phyloP scores from a whole-genome alignment of 2,113 vertebrate species.

The Strix aluco region DNA sequence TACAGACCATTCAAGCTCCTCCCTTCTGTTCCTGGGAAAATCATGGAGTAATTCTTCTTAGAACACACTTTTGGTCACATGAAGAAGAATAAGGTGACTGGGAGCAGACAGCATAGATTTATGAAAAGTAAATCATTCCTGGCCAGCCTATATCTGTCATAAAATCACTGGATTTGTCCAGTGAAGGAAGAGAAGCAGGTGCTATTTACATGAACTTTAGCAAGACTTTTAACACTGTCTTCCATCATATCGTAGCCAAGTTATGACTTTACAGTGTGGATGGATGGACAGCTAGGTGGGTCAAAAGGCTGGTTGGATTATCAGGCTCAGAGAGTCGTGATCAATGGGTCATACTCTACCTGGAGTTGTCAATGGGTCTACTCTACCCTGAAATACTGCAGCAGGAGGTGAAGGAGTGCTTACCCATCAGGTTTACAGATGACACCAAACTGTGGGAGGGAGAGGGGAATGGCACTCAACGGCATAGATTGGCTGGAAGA shows the following conservation, averaged over 20 bases:
- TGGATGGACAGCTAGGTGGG: neutral
- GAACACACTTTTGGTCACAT: neutral
- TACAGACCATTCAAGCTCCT: neutral
- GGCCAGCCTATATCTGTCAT: neutral
- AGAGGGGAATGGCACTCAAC: neutral
- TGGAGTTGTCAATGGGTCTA: neutral
- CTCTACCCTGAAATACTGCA: neutral
- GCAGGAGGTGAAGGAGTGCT: neutral
- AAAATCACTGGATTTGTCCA: neutral
- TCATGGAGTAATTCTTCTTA: neutral
- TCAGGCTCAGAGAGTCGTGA: neutral
- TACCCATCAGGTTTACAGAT: neutral
- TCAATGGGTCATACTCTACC: neutral
- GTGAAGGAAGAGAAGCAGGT: neutral
- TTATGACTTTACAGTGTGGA: neutral
- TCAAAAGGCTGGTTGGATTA: neutral
- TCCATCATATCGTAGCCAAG: neutral
- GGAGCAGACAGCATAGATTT: neutral
- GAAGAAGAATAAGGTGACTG: neutral
- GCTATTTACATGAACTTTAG: neutral
- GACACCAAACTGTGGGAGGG: neutral
- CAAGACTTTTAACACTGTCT: neutral
- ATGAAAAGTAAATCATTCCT: neutral
- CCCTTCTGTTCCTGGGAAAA: neutral
- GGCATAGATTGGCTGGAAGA: neutral